phyloP scores from a whole-genome alignment of 2,888 invertebrate species.

The Zaprionus bogoriensis region DNA sequence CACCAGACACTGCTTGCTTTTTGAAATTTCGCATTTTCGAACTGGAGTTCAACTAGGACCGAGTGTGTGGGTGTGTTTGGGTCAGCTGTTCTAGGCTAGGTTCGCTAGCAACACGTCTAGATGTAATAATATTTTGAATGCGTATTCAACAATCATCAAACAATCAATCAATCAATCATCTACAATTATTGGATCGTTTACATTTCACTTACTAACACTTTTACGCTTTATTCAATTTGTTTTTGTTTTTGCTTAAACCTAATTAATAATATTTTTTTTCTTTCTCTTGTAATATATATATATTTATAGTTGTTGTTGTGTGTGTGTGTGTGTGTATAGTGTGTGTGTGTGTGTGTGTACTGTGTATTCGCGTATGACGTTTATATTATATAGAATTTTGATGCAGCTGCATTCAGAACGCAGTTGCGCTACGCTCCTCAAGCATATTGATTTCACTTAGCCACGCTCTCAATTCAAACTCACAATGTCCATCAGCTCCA shows the following conservation, averaged over 20 bases:
- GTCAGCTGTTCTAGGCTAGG: conserved; percentile 41
- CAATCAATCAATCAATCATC: conserved; percentile 41
- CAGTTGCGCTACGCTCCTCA: conserved; percentile 28
- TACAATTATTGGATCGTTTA: conserved; percentile 39
- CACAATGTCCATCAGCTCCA: conserved; percentile 24
- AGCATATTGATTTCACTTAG: conserved; percentile 37
- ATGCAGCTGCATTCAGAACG: conserved; percentile 54
- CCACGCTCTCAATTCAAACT: conserved; percentile 40
- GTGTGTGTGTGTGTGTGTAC: conserved; percentile 18
- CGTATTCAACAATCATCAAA: conserved; percentile 58
- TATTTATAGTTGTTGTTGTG: conserved; percentile 37
- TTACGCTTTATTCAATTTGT: conserved; percentile 65
- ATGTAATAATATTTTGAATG: conserved; percentile 44
- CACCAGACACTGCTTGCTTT: conserved; percentile 33
- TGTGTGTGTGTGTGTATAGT: conserved; percentile 22
- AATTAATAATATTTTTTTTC: conserved; percentile 67
- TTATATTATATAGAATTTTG: conserved; percentile 61
- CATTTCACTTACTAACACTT: conserved; percentile 58
- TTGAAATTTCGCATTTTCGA: conserved; percentile 16
- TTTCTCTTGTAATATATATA: conserved; percentile 65
- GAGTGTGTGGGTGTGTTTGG: conserved; percentile 31
- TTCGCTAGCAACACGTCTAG: conserved; percentile 46
- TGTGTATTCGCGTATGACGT: conserved; percentile 31
- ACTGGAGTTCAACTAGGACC: conserved; percentile 28
- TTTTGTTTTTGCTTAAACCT: conserved; percentile 43